Conservation (phyloP, 1,140 invertebrate species). For the Lasioglossum albipes region DNA sequence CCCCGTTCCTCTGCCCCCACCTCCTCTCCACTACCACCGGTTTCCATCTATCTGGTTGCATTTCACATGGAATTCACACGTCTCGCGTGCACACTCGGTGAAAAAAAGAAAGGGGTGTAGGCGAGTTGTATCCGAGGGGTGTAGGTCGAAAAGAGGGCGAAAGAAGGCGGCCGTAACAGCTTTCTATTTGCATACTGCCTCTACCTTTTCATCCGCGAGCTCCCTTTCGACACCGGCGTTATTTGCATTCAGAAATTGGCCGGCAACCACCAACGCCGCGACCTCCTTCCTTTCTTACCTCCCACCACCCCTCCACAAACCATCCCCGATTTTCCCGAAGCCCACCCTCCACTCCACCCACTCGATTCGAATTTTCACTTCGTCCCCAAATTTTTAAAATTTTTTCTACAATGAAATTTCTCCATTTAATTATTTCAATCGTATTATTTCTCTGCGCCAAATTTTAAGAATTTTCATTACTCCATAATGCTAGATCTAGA, state of each 20-base stretch:
- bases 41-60: slow-evolving; percentile 49
- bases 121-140: slow-evolving; percentile 57
- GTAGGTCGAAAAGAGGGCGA: slow-evolving; percentile 62
- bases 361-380: too few relatives aligned
- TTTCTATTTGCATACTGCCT: slow-evolving; percentile 80
- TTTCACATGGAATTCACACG: slow-evolving; percentile 68
- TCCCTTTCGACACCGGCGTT: slow-evolving; percentile 75
- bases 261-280: slow-evolving; percentile 68
- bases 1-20: background rate
- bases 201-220: slow-evolving; percentile 59
- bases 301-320: background rate
- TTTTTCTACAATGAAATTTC: too few relatives aligned
- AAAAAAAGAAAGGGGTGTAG: slow-evolving; percentile 61
- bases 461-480: too few relatives aligned
- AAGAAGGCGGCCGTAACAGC: slow-evolving; percentile 75
- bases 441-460: too few relatives aligned
- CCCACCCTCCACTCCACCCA: too few relatives aligned
- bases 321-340: background rate
- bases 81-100: slow-evolving; percentile 63
- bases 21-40: slow-evolving; percentile 1
- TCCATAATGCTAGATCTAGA: too few relatives aligned
- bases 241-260: slow-evolving; percentile 81
- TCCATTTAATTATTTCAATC: too few relatives aligned
- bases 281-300: slow-evolving; percentile 53
- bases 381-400: too few relatives aligned